Base-by-base conservation (phyloP, 2,888 invertebrate genomes). In the Ormyrus thymus region DNA sequence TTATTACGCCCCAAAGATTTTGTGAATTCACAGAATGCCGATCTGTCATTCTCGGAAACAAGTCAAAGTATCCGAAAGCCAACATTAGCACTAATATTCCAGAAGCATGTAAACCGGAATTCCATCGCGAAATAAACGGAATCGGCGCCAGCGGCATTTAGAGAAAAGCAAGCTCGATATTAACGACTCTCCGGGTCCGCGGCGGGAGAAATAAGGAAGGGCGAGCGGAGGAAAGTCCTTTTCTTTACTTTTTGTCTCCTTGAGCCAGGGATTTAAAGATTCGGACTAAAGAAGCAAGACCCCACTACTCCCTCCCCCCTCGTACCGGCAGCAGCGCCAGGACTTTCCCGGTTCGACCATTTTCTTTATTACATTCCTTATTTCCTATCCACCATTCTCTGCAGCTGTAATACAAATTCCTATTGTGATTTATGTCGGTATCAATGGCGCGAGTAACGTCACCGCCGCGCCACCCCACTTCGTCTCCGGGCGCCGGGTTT, bases 361-460 rank as follows among this genome's bases (percentile, higher is more conserved):
- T 90, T 90, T 90, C 90, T 90, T 90, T 90, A 90, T 90, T 90
- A 90, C 90, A 90, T 90, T 90, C 89, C 90, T 89, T 89, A 90
- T 89, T 89, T 90, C 88, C 88, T 89, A 89, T 89, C 88, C 88
- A 87, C 86, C 87, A 88, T 89, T 85, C 86, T 84, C 87, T 85
- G 87, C 87, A 89, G 89, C 89, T 88, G 90, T 90, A 90, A 89
- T 90, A 90, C 90, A 90, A 90, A 90, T 90, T 90, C 90, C 89
- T 90, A 89, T 90, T 90, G 89, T 90, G 90, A 90, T 90, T 90
- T 89, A 90, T 90, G 89, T 89, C 87, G 89, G 88, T 90, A 90
- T 90, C 89, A 90, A 89, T 89, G 88, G 87, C 87, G 85, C 81
- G 75, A 65, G 68, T 74, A 85, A 86, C 81, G 79, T 83, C 84